Percentiles rank a stretch among this genome's conserved stretches.
phyloP scores from a whole-genome alignment of 2,888 invertebrate species.

The Thereva unica region DNA sequence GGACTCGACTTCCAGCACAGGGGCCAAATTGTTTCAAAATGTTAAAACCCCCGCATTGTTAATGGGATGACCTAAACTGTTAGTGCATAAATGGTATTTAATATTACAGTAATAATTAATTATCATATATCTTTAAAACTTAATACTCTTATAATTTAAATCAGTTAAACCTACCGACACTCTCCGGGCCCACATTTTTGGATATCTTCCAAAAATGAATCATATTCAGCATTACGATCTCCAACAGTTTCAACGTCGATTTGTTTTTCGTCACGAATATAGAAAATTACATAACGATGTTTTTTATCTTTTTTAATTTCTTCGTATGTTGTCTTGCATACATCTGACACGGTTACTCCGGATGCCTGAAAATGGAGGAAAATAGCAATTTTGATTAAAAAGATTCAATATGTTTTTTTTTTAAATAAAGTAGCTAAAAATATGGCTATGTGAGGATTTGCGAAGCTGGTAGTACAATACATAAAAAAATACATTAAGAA shows the following conservation, averaged over 20 bases:
- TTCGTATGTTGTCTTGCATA: conserved; percentile 93
- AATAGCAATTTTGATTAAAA: not conserved
- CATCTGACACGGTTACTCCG: conserved; percentile 94
- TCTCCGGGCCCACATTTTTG: conserved; percentile 90
- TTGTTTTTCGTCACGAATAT: conserved; percentile 93
- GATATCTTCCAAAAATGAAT: conserved; percentile 90
- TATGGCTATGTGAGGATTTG: too few relatives aligned
- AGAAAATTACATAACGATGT: conserved; percentile 95
- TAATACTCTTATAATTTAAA: not conserved
- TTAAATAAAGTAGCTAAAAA: too few relatives aligned
- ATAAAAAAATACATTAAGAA: too few relatives aligned
- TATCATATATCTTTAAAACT: too few relatives aligned
- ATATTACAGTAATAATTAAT: too few relatives aligned
- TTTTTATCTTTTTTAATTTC: conserved; percentile 98
- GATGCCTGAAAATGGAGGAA: conserved; percentile 72
- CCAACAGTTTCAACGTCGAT: conserved; percentile 94
- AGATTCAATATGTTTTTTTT: too few relatives aligned
- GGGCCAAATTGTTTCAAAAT: too few relatives aligned
- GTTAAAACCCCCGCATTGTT: too few relatives aligned
- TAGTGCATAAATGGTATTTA: too few relatives aligned
- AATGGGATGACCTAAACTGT: too few relatives aligned
- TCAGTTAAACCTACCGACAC: conserved; percentile 69
- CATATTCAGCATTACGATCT: conserved; percentile 87
- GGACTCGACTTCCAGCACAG: too few relatives aligned
- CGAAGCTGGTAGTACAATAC: too few relatives aligned